These are phyloP conservation scores for Bujurquina vittata DNA, from an alignment of 2,113 vertebrate genomes.

Conservation along the genomic window DNA sequence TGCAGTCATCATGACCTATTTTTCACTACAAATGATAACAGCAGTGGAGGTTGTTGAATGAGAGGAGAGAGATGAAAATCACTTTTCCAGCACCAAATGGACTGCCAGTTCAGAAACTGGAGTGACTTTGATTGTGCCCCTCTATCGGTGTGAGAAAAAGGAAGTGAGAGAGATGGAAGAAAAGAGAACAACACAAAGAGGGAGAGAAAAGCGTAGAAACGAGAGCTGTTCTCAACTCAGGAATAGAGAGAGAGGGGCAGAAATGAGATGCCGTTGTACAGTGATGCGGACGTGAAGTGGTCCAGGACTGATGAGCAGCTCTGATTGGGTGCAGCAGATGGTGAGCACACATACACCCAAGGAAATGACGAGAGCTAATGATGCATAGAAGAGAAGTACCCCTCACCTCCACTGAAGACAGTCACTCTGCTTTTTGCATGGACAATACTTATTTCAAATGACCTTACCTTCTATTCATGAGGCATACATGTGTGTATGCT, in stretches of 20 bases:
- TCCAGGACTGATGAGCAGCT: constrained; percentile 40
- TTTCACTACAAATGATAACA: constrained; percentile 39
- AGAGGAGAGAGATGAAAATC: constrained; percentile 48
- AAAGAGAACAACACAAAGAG: not conserved
- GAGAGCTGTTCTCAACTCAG: not conserved
- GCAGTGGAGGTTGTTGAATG: constrained; percentile 8
- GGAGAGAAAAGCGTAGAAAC: constrained; percentile 16
- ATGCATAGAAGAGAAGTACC: constrained; percentile 63
- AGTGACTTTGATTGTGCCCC: constrained; percentile 27
- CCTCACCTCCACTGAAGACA: constrained; percentile 61
- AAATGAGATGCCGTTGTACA: constrained; percentile 44
- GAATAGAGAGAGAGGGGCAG: constrained; percentile 9
- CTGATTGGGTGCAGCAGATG: constrained; percentile 57
- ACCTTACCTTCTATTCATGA: constrained; percentile 57
- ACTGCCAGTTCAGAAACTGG: constrained; percentile 21
- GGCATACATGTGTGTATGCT: constrained; percentile 1
- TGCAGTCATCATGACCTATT: constrained; percentile 43
- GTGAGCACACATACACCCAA: constrained; percentile 30
- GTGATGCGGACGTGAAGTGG: constrained; percentile 37
- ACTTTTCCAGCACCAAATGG: constrained; percentile 50
- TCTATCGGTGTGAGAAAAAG: constrained; percentile 20
- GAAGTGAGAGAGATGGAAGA: not conserved
- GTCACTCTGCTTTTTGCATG: constrained; percentile 38
- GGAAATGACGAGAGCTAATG: constrained; percentile 61
- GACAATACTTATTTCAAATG: constrained; percentile 45